These are phyloP conservation scores for Pelvicachromis taeniatus DNA, from an alignment of 2,113 vertebrate genomes.

Conservation along the genomic window DNA sequence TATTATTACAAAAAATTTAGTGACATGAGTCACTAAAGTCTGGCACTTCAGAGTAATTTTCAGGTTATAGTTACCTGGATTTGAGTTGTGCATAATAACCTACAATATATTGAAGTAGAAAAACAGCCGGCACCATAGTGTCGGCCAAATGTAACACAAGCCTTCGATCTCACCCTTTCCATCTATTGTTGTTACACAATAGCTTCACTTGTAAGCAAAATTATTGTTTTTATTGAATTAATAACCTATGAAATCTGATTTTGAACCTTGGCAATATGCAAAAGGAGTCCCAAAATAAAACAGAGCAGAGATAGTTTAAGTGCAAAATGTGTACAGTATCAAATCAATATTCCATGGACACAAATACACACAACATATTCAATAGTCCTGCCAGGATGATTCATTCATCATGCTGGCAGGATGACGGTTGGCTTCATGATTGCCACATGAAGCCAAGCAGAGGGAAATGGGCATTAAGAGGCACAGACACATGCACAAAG, in stretches of 20 bases:
- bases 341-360: not conserved
- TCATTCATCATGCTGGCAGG: not conserved
- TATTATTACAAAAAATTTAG: not conserved
- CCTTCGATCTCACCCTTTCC: slow-evolving; percentile 12
- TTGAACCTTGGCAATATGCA: not conserved
- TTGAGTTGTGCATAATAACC: slow-evolving; percentile 13
- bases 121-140: not conserved
- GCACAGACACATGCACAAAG: not conserved
- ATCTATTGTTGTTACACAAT: slow-evolving; percentile 22
- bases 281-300: not conserved
- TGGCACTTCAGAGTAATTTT: slow-evolving; percentile 31
- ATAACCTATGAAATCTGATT: slow-evolving; percentile 35
- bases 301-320: not conserved
- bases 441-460: not conserved
- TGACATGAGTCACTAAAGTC: not conserved
- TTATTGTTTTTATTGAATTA: slow-evolving; percentile 30
- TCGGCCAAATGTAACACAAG: slow-evolving; percentile 24
- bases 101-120: not conserved
- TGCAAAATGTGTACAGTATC: not conserved
- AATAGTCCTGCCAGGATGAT: not conserved
- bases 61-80: not conserved
- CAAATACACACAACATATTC: slow-evolving; percentile 9
- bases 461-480: slow-evolving; percentile 1
- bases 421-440: not conserved
- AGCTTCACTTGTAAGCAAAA: slow-evolving; percentile 20